Evolutionary conservation across 1,140 invertebrate species (phyloP).

Genomic region (Grapholita molesta): DNA sequence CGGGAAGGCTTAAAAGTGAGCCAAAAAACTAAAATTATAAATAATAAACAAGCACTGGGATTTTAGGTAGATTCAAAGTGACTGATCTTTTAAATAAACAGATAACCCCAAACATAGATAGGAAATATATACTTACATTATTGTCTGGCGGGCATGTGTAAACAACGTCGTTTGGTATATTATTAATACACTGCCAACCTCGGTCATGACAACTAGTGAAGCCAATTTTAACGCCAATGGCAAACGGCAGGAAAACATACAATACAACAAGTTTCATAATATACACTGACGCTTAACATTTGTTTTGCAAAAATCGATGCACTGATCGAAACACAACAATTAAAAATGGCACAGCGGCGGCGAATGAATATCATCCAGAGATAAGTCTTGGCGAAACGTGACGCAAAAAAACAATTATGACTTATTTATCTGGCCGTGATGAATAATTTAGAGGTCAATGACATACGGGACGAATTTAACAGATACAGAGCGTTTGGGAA

Average conservation of each 20-base stretch:
- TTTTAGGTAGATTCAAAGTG: too few species aligned
- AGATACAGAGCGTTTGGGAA: neutral
- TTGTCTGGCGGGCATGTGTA: conserved; percentile 46
- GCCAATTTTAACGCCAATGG: conserved; percentile 48
- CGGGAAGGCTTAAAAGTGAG: neutral
- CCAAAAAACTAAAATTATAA: neutral
- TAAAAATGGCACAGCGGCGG: conserved; percentile 40
- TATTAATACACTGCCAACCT: conserved; percentile 61
- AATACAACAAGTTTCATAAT: conserved; percentile 27
- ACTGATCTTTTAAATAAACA: neutral
- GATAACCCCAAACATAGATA: conserved; percentile 18
- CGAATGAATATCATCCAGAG: conserved; percentile 48
- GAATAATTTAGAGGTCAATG: conserved; percentile 47
- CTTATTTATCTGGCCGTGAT: conserved; percentile 33
- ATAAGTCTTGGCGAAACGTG: conserved; percentile 49
- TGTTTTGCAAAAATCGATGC: too few species aligned
- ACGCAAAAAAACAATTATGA: conserved; percentile 33
- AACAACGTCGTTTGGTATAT: conserved; percentile 49
- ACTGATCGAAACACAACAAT: conserved; percentile 32
- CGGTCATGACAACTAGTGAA: conserved; percentile 60
- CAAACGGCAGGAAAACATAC: conserved; percentile 25
- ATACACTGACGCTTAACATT: conserved; percentile 33
- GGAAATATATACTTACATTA: conserved; percentile 47
- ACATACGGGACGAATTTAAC: conserved; percentile 22
- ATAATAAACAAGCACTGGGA: neutral